These are phyloP conservation scores for Biston stratarius DNA, from an alignment of 2,888 invertebrate genomes.

Conservation along the genomic window DNA sequence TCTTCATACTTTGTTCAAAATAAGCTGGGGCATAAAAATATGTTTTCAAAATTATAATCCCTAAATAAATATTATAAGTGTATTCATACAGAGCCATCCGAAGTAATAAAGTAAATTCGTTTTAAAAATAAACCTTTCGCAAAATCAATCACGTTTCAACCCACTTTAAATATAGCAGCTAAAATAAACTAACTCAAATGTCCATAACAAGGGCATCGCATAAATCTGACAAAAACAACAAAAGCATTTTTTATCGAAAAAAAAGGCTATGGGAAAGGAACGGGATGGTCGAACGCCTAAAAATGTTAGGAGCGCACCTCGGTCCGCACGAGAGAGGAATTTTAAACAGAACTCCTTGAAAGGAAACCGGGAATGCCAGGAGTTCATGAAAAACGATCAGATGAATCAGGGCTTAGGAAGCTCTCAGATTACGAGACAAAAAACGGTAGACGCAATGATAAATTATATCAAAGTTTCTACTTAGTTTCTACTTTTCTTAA, in stretches of 20 bases:
- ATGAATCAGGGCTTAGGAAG: slow-evolving; percentile 54
- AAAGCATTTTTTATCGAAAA: slow-evolving; percentile 52
- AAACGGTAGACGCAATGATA: neutral
- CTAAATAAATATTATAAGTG: no score
- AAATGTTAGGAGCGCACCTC: slow-evolving; percentile 77
- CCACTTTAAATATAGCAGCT: slow-evolving; percentile 26
- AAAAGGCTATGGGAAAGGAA: slow-evolving; percentile 72
- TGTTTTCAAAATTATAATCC: no score
- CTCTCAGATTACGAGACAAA: neutral
- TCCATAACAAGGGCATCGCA: slow-evolving; percentile 41
- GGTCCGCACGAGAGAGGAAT: slow-evolving; percentile 75
- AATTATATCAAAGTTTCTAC: no score
- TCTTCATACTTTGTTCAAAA: no score
- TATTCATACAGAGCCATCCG: no score
- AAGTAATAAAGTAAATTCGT: neutral
- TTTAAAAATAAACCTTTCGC: slow-evolving; percentile 15
- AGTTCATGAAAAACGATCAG: slow-evolving; percentile 60
- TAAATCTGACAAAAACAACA: slow-evolving; percentile 56
- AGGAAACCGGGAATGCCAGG: slow-evolving; percentile 66
- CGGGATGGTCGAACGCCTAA: slow-evolving; percentile 72
- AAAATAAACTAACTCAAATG: slow-evolving; percentile 40
- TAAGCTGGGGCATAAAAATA: no score
- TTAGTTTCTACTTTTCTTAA: no score
- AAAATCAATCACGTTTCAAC: slow-evolving; percentile 21
- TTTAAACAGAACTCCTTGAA: slow-evolving; percentile 78